Percentiles rank a stretch among this genome's conserved stretches.
Evolutionary conservation across 2,888 invertebrate species (phyloP).

Genomic region (Tolmerus cingulatus): DNA sequence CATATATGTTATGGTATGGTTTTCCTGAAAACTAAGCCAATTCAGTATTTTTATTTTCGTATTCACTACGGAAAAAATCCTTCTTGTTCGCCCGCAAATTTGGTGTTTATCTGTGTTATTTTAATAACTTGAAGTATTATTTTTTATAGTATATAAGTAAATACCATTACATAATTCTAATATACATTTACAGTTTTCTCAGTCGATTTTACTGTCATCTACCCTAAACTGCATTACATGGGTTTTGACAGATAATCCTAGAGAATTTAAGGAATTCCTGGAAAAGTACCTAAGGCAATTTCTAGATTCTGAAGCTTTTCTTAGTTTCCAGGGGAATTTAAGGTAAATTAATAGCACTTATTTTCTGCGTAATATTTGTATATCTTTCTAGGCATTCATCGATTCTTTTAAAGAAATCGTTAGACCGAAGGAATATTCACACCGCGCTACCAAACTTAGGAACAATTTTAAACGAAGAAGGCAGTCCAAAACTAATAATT

Average conservation of each 20-base stretch:
- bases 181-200: constrained; percentile 58
- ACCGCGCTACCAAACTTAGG: constrained; percentile 60
- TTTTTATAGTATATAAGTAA: too few species aligned
- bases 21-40: too few species aligned
- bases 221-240: constrained; percentile 57
- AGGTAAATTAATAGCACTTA: constrained; percentile 50
- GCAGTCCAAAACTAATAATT: constrained; percentile 58
- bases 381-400: constrained; percentile 54
- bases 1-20: too few species aligned
- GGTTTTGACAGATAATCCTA: constrained; percentile 53
- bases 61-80: too few species aligned
- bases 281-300: constrained; percentile 57
- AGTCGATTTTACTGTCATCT: constrained; percentile 58
- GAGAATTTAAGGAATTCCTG: constrained; percentile 55
- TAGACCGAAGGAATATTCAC: constrained; percentile 59
- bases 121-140: too few species aligned
- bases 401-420: constrained; percentile 52
- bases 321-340: constrained; percentile 53
- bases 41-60: too few species aligned
- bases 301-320: constrained; percentile 55
- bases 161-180: neutral
- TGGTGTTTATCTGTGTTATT: too few species aligned
- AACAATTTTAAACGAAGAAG: constrained; percentile 55
- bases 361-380: neutral
- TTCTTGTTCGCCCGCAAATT: too few species aligned